These are phyloP conservation scores for Melieria omissa DNA, from an alignment of 2,888 invertebrate genomes.

Conservation along the genomic window DNA sequence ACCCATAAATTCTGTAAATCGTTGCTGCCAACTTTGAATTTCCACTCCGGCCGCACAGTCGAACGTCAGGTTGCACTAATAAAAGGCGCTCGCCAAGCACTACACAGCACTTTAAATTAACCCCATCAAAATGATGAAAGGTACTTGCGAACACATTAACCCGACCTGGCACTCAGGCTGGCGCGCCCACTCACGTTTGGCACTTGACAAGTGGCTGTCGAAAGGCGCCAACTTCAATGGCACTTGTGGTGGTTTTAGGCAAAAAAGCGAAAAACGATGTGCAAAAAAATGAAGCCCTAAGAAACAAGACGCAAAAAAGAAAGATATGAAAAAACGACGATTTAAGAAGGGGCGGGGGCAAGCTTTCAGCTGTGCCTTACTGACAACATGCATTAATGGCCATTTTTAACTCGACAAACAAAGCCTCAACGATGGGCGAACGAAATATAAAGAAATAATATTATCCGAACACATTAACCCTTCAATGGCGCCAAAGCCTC, in stretches of 20 bases:
- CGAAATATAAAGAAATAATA: slow-evolving; percentile 54
- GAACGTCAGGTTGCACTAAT: neutral
- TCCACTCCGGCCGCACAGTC: no score
- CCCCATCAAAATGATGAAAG: slow-evolving; percentile 19
- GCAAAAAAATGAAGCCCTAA: slow-evolving; percentile 12
- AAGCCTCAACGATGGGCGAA: neutral
- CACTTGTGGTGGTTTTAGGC: neutral
- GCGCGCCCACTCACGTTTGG: no score
- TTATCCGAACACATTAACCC: slow-evolving; percentile 46
- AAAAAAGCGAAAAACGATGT: neutral
- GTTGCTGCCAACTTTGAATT: no score
- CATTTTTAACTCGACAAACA: slow-evolving; percentile 3
- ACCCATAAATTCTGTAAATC: no score
- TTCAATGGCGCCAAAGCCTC: neutral
- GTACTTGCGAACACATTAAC: slow-evolving; percentile 18
- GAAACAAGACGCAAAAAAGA: slow-evolving; percentile 25
- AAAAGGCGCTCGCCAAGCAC: neutral
- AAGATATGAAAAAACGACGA: slow-evolving; percentile 1
- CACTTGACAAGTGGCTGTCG: no score
- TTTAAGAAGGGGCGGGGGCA: slow-evolving; percentile 38
- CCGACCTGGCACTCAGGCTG: neutral
- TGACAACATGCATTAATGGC: neutral
- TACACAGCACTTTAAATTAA: slow-evolving; percentile 14
- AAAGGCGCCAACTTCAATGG: no score
- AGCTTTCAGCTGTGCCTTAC: neutral